Evolutionary conservation across 2,113 vertebrate species (phyloP), one percentile per base, ranked within the genome.

Genomic region (Charina bottae): DNA sequence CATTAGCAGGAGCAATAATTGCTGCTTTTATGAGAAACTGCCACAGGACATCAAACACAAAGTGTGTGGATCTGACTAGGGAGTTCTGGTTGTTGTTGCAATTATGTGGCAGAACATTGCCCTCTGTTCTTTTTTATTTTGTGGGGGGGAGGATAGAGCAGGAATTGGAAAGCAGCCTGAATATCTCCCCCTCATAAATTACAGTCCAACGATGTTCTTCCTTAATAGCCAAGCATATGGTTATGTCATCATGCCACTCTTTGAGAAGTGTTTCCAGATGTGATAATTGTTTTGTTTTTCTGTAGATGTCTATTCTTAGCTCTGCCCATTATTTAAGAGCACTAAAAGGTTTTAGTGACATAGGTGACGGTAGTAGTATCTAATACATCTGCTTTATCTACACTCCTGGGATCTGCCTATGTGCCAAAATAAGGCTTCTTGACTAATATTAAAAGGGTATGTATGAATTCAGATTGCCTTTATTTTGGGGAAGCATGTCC

Each of bases 121-220:
- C n/a, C 54, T 58, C 17, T 84, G 58, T 58, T 33, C 85, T 46
- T 26, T 93, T 54, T 55, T 87, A 78, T 46, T 94, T 78, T 21
- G 58, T 90, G 56, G 56, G 15, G 33, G 33, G 33, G 33, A 59
- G n/a, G 17, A 5, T 54, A 87, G 23, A 8, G 0, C 68, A 89
- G 92, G 85, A 93, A 95, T 21, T 62, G 24, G 94, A 95, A 90
- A 95, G 59, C 10, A 96, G 49, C 94, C 96, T 90, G 92, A 46
- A 94, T 85, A 90, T 96, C 93, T 96, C 93, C 92, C 95, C 85
- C 94, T 95, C 95, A 95, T 93, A 95, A 95, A 72, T 96, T 94
- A 93, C 4, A 60, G 88, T 72, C 93, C 95, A 89, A 90, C 89
- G 93, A 93, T 94, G 78, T 72, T 37, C 83, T 88, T 56, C 55